A percentile compares a stretch with the other conserved stretches of the same genome.
phyloP scores from a whole-genome alignment of 2,888 invertebrate species.

The Erannis defoliaria region DNA sequence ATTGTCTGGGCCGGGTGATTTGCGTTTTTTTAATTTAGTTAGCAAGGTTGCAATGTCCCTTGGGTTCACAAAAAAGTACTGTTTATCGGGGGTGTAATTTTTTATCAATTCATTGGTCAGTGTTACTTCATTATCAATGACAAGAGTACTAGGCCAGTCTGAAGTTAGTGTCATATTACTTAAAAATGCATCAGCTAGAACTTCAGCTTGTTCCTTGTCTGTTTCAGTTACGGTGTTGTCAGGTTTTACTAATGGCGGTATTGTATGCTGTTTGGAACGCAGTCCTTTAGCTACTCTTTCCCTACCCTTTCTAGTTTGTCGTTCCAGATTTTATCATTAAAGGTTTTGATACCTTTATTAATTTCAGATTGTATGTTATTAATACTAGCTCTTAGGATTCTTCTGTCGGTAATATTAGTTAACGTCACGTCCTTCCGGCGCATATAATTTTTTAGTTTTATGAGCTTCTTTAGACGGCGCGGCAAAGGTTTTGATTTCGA shows the following conservation, averaged over 20 bases:
- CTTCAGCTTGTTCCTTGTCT: background rate
- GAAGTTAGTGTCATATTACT: background rate
- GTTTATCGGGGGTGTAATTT: background rate
- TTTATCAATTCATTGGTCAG: background rate
- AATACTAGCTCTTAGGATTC: background rate
- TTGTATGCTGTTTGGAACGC: background rate
- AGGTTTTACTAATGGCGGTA: background rate
- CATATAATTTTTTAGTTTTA: slow-evolving; percentile 1
- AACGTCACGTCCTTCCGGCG: background rate
- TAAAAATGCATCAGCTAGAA: background rate
- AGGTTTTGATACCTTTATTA: background rate
- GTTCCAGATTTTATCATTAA: background rate
- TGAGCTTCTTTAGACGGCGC: background rate
- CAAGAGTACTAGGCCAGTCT: background rate
- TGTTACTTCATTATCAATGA: background rate
- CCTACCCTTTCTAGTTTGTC: background rate
- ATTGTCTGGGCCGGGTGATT: background rate
- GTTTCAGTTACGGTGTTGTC: background rate
- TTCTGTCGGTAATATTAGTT: background rate
- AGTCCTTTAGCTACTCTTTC: background rate
- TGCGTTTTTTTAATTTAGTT: background rate
- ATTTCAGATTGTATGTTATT: background rate
- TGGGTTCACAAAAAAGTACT: background rate
- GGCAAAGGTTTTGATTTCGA: background rate
- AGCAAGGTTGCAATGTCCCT: background rate